Evolutionary conservation across 1,140 invertebrate species (phyloP).

Genomic region (Pseudobourletiella spinata): DNA sequence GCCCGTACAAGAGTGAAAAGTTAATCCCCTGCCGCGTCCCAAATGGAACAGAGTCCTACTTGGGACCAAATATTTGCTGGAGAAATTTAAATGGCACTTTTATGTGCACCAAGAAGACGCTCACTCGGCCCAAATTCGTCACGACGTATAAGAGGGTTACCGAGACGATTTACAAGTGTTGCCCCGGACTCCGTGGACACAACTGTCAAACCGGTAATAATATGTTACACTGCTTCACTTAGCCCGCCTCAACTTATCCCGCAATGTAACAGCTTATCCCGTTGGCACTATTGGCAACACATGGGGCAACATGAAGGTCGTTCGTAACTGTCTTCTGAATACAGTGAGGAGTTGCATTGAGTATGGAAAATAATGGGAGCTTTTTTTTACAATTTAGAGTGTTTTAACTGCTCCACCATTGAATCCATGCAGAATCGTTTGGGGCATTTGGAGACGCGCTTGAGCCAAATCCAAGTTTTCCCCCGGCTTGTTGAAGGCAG

Average conservation of each 20-base stretch:
- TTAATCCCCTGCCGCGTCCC: constrained; percentile 22
- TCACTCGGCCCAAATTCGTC: constrained; percentile 17
- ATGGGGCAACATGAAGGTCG: too few species aligned
- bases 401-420: constrained; percentile 24
- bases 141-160: constrained; percentile 21
- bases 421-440: constrained; percentile 3
- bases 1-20: constrained; percentile 24
- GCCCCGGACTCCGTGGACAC: constrained; percentile 19
- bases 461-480: background rate
- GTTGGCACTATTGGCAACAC: too few species aligned
- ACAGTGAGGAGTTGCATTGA: too few species aligned
- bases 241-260: background rate
- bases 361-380: too few species aligned
- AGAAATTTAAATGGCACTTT: constrained; percentile 18
- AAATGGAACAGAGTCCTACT: constrained; percentile 26
- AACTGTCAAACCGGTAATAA: constrained; percentile 17
- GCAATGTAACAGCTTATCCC: too few species aligned
- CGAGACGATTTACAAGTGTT: constrained; percentile 29
- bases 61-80: constrained; percentile 28
- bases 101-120: constrained; percentile 19
- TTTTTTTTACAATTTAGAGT: constrained; percentile 22
- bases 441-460: background rate
- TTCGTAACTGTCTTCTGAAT: too few species aligned
- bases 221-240: too few species aligned
- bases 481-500: background rate